phyloP scores from a whole-genome alignment of 2,113 vertebrate genomes.

The Oreochromis aureus region DNA sequence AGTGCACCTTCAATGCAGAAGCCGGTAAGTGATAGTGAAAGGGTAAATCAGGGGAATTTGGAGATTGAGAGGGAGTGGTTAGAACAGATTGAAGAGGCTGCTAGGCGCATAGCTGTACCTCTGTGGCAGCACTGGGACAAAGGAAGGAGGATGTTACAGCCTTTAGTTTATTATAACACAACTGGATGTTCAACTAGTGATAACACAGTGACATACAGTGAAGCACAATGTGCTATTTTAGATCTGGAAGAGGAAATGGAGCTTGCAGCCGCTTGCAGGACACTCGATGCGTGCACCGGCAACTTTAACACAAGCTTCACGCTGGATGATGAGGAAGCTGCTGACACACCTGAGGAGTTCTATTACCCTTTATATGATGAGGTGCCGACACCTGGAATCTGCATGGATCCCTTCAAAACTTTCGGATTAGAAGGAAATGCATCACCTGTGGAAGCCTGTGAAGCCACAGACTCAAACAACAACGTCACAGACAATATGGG shows the following conservation, averaged over 20 bases:
- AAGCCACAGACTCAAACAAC: not conserved
- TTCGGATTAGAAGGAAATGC: not conserved
- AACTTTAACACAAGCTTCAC: not conserved
- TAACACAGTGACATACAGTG: rapidly evolving
- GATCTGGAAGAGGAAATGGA: slow-evolving; percentile 19
- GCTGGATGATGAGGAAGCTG: not conserved
- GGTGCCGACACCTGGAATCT: rapidly evolving
- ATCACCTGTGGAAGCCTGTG: not conserved
- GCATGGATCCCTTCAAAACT: not conserved
- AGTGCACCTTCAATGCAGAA: not conserved
- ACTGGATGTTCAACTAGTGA: not conserved
- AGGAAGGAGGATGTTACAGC: slow-evolving; percentile 8
- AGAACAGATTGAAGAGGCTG: slow-evolving; percentile 56
- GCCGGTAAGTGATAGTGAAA: slow-evolving; percentile 3
- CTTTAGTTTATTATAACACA: not conserved
- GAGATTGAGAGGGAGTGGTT: slow-evolving; percentile 66
- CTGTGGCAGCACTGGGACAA: slow-evolving; percentile 68
- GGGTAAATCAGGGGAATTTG: slow-evolving; percentile 21
- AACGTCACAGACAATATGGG: not conserved
- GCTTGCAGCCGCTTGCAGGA: not conserved
- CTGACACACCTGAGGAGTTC: not conserved
- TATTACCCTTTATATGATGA: not conserved
- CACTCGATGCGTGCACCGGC: not conserved
- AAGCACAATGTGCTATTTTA: not conserved
- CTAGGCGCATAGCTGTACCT: slow-evolving; percentile 70